These are phyloP conservation scores for Cataglyphis cursor DNA, from an alignment of 2,888 invertebrate species.

Conservation along the genomic window DNA sequence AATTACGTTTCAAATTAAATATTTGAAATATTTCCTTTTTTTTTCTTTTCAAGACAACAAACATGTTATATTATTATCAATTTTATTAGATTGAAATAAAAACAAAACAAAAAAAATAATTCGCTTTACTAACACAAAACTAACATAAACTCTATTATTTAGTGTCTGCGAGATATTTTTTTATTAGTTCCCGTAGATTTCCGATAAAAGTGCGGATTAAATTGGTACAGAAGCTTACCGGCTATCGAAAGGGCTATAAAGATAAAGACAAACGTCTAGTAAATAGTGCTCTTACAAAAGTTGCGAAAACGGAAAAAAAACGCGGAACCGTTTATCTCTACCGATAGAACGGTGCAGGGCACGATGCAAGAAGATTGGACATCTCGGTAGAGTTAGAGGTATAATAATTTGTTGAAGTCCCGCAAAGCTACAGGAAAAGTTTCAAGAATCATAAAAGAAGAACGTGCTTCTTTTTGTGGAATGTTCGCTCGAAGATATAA, in stretches of 20 bases:
- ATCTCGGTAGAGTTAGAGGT: slow-evolving; percentile 58
- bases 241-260: slow-evolving; percentile 43
- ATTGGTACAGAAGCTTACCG: slow-evolving; percentile 37
- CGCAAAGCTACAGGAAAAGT: slow-evolving; percentile 41
- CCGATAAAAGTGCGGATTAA: slow-evolving; percentile 42
- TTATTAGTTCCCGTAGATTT: slow-evolving; percentile 43
- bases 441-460: slow-evolving; percentile 51
- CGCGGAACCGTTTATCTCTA: slow-evolving; percentile 47
- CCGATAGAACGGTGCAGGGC: background rate
- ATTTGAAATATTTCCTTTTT: background rate
- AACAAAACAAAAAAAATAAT: background rate
- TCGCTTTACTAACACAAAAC: background rate
- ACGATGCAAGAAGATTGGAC: slow-evolving; percentile 53
- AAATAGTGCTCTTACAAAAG: slow-evolving; percentile 45
- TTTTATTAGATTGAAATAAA: background rate
- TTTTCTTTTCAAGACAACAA: background rate
- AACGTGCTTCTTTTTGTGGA: slow-evolving; percentile 25
- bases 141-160: slow-evolving; percentile 9
- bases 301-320: slow-evolving; percentile 42
- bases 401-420: slow-evolving; percentile 52
- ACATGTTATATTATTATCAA: background rate
- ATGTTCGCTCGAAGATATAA: slow-evolving; percentile 33
- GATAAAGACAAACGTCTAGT: slow-evolving; percentile 50
- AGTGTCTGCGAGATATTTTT: slow-evolving; percentile 6
- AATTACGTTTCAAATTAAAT: background rate